Conservation (phyloP, 2,797 vertebrate genomes). For the Cercopithecus hamlyni region DNA sequence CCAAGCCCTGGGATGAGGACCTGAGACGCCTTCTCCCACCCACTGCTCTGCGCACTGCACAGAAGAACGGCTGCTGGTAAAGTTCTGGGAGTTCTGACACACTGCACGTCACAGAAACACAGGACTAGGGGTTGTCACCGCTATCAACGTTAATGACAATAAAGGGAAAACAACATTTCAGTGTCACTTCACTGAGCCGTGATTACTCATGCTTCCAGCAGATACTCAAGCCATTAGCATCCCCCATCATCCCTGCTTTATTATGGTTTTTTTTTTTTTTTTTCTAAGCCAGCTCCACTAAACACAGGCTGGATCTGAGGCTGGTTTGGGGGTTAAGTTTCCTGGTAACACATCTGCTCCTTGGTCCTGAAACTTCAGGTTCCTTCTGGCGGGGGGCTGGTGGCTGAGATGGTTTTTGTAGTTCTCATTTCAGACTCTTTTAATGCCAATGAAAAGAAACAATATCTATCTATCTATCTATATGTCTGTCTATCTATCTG, state of each 20-base stretch:
- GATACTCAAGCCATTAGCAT: fast-evolving
- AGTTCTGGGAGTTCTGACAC: background rate
- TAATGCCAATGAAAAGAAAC: background rate
- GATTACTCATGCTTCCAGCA: background rate
- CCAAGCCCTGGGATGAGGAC: fast-evolving
- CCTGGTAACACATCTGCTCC: fast-evolving
- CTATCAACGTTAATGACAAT: background rate
- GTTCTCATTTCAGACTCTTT: too few species aligned
- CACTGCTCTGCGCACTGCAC: background rate
- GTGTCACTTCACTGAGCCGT: background rate
- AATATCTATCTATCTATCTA: background rate
- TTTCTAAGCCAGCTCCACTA: fast-evolving
- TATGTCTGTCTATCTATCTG: fast-evolving
- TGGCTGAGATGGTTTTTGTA: fast-evolving
- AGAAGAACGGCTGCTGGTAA: background rate
- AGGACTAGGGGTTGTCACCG: background rate
- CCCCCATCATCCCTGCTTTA: background rate
- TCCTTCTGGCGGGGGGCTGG: fast-evolving
- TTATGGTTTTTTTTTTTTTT: too few species aligned
- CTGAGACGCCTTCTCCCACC: background rate
- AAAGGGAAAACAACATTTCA: background rate
- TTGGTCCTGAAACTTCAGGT: background rate
- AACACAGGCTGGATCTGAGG: fast-evolving
- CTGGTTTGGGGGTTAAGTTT: background rate
- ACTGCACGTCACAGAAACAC: background rate